A percentile compares a stretch with the other conserved stretches of the same genome.
Conservation (phyloP, 2,797 vertebrate species). For the Chromobotia macracanthus region DNA sequence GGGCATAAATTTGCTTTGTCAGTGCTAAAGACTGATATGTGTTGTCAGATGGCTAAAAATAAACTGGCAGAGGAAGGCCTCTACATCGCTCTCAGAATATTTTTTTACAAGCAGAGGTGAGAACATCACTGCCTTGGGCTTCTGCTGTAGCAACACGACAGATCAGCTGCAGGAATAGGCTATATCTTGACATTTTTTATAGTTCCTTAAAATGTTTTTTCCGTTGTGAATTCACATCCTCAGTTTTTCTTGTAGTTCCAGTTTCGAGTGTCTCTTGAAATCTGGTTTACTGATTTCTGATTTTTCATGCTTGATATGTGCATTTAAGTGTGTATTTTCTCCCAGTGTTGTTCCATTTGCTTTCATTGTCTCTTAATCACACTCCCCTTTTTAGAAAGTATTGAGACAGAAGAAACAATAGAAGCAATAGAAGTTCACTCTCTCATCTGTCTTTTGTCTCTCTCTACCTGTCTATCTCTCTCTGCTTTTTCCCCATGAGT, state of each 20-base stretch:
- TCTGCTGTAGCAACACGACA: neutral
- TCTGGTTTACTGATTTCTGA: too few relatives aligned
- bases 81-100: constrained; percentile 24
- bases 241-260: too few relatives aligned
- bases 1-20: constrained; percentile 9
- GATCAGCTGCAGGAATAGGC: neutral
- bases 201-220: neutral
- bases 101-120: constrained; percentile 19
- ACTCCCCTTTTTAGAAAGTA: too few relatives aligned
- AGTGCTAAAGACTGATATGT: neutral
- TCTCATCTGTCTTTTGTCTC: too few relatives aligned
- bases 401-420: neutral
- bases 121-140: neutral
- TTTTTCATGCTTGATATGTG: neutral
- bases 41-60: constrained; percentile 47
- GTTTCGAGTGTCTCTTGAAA: too few relatives aligned
- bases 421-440: neutral
- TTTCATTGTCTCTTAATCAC: neutral
- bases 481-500: constrained; percentile 36
- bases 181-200: neutral
- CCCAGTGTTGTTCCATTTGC: neutral
- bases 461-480: constrained; percentile 17
- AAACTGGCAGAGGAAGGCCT: constrained; percentile 26
- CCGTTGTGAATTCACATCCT: too few relatives aligned
- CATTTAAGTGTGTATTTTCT: neutral